Evolutionary conservation across 2,113 vertebrate genomes (phyloP).

Genomic region (Thymallus thymallus): DNA sequence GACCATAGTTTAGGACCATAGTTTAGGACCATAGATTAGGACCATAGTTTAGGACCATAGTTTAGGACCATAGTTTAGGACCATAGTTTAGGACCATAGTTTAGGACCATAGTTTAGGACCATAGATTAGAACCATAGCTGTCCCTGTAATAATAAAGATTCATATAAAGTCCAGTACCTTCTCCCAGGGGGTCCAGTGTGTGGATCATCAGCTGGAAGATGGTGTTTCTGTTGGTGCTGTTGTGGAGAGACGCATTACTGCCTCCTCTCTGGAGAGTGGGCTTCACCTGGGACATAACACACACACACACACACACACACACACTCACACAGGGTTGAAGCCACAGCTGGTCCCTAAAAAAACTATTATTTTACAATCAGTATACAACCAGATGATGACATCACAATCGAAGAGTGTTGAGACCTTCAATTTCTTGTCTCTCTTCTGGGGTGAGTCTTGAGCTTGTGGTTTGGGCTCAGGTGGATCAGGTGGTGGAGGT

Average conservation of each 20-base stretch:
- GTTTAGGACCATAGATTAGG: too few species aligned
- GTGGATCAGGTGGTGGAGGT: slow-evolving; percentile 11
- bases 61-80: too few species aligned
- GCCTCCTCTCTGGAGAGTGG: slow-evolving; percentile 79
- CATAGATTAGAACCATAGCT: too few species aligned
- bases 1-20: too few species aligned
- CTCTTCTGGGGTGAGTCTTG: slow-evolving; percentile 31
- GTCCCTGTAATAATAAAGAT: too few species aligned
- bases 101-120: too few species aligned
- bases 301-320: too few species aligned
- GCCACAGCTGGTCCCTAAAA: neutral
- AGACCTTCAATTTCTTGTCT: slow-evolving; percentile 1
- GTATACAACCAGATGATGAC: too few species aligned
- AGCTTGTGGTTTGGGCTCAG: slow-evolving; percentile 17
- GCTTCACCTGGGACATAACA: slow-evolving; percentile 66
- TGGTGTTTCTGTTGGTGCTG: slow-evolving; percentile 80
- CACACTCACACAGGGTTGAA: too few species aligned
- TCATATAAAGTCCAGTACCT: slow-evolving; percentile 69
- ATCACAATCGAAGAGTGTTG: too few species aligned
- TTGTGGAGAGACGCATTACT: slow-evolving; percentile 85
- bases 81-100: too few species aligned
- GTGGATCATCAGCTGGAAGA: slow-evolving; percentile 89
- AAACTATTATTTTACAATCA: neutral
- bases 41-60: too few species aligned
- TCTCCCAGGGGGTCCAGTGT: slow-evolving; percentile 86